Evolutionary conservation across 2,113 vertebrate genomes (phyloP).

Genomic region (Petrocephalus zakoni): DNA sequence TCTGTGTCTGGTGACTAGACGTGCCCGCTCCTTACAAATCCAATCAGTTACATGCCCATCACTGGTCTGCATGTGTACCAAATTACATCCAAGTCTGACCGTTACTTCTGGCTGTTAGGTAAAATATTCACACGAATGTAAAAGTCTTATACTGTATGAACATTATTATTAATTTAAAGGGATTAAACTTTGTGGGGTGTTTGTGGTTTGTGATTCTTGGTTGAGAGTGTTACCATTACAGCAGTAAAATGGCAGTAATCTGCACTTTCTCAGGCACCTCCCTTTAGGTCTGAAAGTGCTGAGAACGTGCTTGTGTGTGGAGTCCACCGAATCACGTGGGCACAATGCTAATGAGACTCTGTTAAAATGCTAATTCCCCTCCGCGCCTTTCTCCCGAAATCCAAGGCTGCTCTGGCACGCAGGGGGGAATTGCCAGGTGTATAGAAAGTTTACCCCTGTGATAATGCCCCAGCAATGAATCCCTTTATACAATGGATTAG

Average conservation of each 20-base stretch:
- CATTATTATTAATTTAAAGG: neutral
- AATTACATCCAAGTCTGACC: no score
- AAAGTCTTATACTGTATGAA: no score
- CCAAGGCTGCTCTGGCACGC: neutral
- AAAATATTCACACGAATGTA: neutral
- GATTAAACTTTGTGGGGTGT: neutral
- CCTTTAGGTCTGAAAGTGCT: neutral
- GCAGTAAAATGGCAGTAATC: neutral
- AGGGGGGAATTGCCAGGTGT: neutral
- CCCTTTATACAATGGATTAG: slow-evolving; percentile 12
- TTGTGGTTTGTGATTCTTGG: neutral
- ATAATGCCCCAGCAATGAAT: slow-evolving; percentile 15
- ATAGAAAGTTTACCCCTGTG: neutral
- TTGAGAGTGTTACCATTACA: neutral
- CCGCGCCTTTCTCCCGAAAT: neutral
- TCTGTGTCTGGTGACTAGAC: no score
- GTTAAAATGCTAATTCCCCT: neutral
- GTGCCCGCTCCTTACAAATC: no score
- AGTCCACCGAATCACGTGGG: neutral
- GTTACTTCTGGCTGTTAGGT: no score
- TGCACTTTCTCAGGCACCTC: neutral
- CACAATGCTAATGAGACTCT: neutral
- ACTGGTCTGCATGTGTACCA: no score
- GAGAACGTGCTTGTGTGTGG: neutral
- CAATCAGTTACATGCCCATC: no score